phyloP scores from a whole-genome alignment of 2,888 invertebrate genomes.

The Apoda limacodes region DNA sequence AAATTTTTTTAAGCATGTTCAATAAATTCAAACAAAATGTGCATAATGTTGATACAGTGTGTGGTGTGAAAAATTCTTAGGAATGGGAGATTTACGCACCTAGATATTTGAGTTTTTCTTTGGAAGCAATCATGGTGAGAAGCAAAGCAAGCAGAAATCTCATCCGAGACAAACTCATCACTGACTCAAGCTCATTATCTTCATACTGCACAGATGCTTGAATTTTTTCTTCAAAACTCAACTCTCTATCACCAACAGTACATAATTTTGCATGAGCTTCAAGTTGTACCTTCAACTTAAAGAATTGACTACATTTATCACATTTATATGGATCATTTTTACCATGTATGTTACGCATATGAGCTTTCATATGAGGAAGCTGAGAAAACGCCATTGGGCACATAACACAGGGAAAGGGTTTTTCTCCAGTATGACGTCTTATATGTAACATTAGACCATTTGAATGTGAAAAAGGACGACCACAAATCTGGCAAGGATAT shows the following conservation, averaged over 20 bases:
- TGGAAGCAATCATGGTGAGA: conserved; percentile 85
- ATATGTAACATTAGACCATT: conserved; percentile 87
- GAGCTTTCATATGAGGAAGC: conserved; percentile 87
- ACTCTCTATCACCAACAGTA: conserved; percentile 30
- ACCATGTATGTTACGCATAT: conserved; percentile 88
- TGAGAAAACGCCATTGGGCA: conserved; percentile 84
- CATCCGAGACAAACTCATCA: conserved; percentile 80
- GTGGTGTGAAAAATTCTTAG: conserved; percentile 20
- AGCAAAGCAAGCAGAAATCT: conserved; percentile 83
- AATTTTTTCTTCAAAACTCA: conserved; percentile 34
- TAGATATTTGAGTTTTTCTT: conserved; percentile 79
- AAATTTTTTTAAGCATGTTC: no score
- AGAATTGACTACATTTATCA: conserved; percentile 77
- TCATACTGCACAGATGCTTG: conserved; percentile 36
- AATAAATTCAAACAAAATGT: conserved; percentile 7
- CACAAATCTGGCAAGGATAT: conserved; percentile 84
- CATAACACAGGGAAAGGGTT: conserved; percentile 79
- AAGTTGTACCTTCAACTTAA: conserved; percentile 80
- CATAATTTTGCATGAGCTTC: conserved; percentile 73
- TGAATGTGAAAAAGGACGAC: conserved; percentile 84
- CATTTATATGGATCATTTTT: conserved; percentile 84
- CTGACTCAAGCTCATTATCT: conserved; percentile 50
- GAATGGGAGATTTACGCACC: conserved; percentile 72
- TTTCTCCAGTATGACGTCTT: conserved; percentile 86
- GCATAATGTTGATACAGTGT: no score